Percentiles rank a stretch among this genome's conserved stretches.
phyloP scores from a whole-genome alignment of 2,888 invertebrate species.

The Plagodis dolabraria region DNA sequence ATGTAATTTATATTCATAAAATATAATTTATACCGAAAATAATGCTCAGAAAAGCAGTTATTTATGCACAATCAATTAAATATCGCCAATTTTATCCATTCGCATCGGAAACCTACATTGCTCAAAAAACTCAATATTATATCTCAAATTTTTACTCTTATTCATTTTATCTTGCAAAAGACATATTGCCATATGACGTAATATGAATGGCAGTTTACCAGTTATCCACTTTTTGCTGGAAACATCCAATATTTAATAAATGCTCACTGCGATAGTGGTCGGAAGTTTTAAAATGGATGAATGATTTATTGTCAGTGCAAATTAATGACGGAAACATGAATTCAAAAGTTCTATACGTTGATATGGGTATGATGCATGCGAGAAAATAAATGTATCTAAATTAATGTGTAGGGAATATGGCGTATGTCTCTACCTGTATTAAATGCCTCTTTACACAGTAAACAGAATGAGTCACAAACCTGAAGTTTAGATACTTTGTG shows the following conservation, averaged over 20 bases:
- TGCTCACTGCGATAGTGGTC: slow-evolving; percentile 28
- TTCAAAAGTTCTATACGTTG: slow-evolving; percentile 24
- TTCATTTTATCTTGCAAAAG: slow-evolving; percentile 12
- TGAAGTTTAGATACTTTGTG: no score
- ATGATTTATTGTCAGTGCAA: slow-evolving; percentile 38
- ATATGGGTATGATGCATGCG: slow-evolving; percentile 21
- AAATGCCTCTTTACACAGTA: no score
- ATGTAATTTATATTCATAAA: no score
- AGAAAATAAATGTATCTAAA: no score
- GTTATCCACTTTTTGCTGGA: slow-evolving; percentile 29
- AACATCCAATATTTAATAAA: slow-evolving; percentile 41
- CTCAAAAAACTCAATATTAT: neutral
- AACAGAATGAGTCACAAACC: no score
- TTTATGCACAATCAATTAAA: no score
- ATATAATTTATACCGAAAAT: no score
- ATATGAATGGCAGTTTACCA: slow-evolving; percentile 22
- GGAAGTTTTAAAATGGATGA: slow-evolving; percentile 34
- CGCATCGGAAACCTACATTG: neutral
- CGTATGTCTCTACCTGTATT: neutral
- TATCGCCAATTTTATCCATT: neutral
- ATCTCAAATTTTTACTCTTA: slow-evolving; percentile 7
- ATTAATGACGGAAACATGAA: slow-evolving; percentile 37
- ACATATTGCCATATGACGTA: slow-evolving; percentile 11
- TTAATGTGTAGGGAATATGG: neutral
- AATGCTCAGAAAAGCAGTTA: no score